Conservation (phyloP, 1,140 invertebrate species). For the Papilio polyxenes region DNA sequence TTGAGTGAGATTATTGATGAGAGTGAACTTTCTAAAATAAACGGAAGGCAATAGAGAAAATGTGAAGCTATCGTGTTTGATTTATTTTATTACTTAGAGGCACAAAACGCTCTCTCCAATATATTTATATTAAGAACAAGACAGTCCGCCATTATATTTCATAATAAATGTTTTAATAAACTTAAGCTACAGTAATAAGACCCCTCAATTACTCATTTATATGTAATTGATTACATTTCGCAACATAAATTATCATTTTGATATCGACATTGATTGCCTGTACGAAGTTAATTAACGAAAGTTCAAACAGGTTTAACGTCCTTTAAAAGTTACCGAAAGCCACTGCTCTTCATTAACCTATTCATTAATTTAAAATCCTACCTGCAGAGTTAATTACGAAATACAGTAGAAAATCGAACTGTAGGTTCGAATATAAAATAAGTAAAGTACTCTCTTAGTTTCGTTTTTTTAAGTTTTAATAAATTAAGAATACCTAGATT, state of each 20-base stretch:
- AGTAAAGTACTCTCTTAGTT: not conserved
- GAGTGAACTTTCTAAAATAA: not conserved
- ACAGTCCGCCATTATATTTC: not conserved
- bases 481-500: not conserved
- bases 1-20: too few relatives aligned
- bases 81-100: not conserved
- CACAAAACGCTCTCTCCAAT: not conserved
- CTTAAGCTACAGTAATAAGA: not conserved
- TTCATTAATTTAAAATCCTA: constrained; percentile 1
- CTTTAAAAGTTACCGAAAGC: constrained; percentile 11
- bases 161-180: not conserved
- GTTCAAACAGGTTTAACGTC: constrained; percentile 8
- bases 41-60: too few relatives aligned
- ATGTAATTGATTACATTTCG: not conserved
- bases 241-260: constrained; percentile 10
- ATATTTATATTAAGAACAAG: not conserved
- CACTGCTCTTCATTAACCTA: constrained; percentile 9
- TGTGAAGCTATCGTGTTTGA: too few relatives aligned
- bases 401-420: not conserved
- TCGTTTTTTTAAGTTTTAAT: not conserved
- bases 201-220: not conserved
- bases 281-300: constrained; percentile 25
- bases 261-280: constrained; percentile 4
- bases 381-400: not conserved
- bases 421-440: not conserved